phyloP scores from a whole-genome alignment of 2,888 invertebrate genomes.

The Strigamia crassipes region DNA sequence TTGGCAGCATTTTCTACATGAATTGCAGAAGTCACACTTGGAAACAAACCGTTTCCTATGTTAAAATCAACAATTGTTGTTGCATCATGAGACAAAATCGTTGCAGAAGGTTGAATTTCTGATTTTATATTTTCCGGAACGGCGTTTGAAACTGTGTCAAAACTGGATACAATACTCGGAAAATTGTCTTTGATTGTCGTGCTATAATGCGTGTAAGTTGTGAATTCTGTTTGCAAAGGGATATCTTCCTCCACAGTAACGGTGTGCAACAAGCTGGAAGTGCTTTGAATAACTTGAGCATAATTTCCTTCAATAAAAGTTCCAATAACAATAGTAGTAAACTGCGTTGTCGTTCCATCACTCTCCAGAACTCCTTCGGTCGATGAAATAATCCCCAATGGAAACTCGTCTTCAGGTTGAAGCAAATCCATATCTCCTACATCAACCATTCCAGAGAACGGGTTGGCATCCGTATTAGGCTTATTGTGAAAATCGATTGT shows the following conservation, averaged over 20 bases:
- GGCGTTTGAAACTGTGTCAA: conserved; percentile 51
- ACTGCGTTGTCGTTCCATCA: conserved; percentile 63
- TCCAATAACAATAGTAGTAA: conserved; percentile 64
- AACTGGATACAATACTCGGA: conserved; percentile 51
- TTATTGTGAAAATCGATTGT: conserved; percentile 5
- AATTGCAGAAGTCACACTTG: neutral
- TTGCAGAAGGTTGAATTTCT: neutral
- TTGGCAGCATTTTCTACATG: neutral
- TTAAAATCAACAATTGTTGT: conserved; percentile 1
- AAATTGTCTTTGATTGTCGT: conserved; percentile 79
- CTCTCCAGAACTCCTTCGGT: conserved; percentile 62
- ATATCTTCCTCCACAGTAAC: neutral
- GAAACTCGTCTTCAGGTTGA: conserved; percentile 52
- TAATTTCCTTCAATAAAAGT: conserved; percentile 64
- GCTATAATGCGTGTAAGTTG: conserved; percentile 78
- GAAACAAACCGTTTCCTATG: neutral
- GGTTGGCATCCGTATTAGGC: neutral
- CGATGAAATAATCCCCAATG: conserved; percentile 63
- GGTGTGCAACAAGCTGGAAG: conserved; percentile 61
- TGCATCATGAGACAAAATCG: neutral
- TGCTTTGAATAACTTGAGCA: conserved; percentile 64
- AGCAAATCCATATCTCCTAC: conserved; percentile 38
- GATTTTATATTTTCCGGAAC: conserved; percentile 47
- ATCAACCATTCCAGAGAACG: conserved; percentile 43
- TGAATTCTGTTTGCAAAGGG: conserved; percentile 69